phyloP scores from a whole-genome alignment of 2,113 vertebrate genomes.

The Epinephelus cyanopodus region DNA sequence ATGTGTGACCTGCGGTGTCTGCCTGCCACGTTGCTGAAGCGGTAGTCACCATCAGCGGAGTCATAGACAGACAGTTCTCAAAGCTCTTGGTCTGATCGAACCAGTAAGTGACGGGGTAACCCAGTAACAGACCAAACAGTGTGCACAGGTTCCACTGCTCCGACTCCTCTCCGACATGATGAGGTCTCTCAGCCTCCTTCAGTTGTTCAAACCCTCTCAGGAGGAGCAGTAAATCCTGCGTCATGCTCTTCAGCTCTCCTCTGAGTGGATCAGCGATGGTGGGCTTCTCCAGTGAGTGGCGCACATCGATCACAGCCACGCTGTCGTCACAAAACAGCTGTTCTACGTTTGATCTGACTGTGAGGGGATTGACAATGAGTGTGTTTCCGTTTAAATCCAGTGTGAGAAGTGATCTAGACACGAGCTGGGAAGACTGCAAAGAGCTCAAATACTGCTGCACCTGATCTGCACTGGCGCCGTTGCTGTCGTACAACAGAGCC shows the following conservation, averaged over 20 bases:
- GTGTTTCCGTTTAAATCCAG: conserved; percentile 81
- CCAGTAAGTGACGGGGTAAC: conserved; percentile 90
- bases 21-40: conserved; percentile 81
- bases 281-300: conserved; percentile 78
- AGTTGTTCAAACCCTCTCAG: conserved; percentile 59
- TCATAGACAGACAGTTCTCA: conserved; percentile 91
- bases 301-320: conserved; percentile 85
- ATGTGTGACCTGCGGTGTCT: conserved; percentile 60
- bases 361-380: conserved; percentile 82
- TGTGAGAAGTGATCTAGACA: conserved; percentile 79
- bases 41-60: conserved; percentile 87
- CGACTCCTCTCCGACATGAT: conserved; percentile 60
- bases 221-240: conserved; percentile 76
- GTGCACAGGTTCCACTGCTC: conserved; percentile 91
- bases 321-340: conserved; percentile 53
- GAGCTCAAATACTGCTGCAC: conserved; percentile 85
- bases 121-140: conserved; percentile 90
- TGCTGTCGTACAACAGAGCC: conserved; percentile 89
- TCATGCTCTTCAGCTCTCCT: conserved; percentile 61
- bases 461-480: conserved; percentile 76
- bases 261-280: conserved; percentile 54
- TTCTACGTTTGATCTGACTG: conserved; percentile 74
- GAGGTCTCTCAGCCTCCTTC: conserved; percentile 59
- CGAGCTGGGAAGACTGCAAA: conserved; percentile 80
- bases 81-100: conserved; percentile 81